Base-by-base conservation (phyloP, 2,888 invertebrate species). In the Mimumesa dahlbomi region DNA sequence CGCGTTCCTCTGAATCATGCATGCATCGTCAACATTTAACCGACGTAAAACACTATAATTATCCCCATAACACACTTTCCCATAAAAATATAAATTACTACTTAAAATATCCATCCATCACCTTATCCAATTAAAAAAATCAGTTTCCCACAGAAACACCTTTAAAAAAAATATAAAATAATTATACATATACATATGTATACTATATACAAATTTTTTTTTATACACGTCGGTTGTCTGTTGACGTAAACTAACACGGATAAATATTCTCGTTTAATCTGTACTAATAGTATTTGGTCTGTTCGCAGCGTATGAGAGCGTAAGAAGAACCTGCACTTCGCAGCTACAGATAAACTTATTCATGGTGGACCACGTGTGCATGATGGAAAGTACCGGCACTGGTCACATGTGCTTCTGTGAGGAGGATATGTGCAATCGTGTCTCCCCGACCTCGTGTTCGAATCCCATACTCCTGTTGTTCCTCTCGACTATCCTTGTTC, bases 351-450 rank as follows among this genome's bases (percentile, higher is more conserved):
- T 97, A 91, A 97, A 97, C 91, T 93, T 97, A 87, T 97, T 97
- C 93, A 97, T 97, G 97, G 97, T 97, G 90, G 97, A 97, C 91
- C 97, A 97, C 93, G 97, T 97, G 92, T 97, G 97, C 94, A 97
- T 97, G 97, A 95, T 96, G 95, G 97, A 97, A 95, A 96, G 97
- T 94, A 96, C 96, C 93, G 97, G 97, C 92, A 96, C 95, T 90
- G 97, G 97, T 91, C 97, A 97, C 94, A 97, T 97, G 97, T 97
- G 97, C 93, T 97, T 97, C 94, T 97, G 97, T 93, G 97, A 97
- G 93, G 97, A 97, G 92, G 97, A 97, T 92, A 95, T 95, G 95
- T 97, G 97, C 93, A 97, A 97, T 91, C 90, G 90, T 84, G 92
- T 86, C 72, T 83, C 87, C 71, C 83, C 81, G 74, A 85, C 84